phyloP scores from a whole-genome alignment of 2,888 invertebrate genomes.

The Caenorhabditis sp. region DNA sequence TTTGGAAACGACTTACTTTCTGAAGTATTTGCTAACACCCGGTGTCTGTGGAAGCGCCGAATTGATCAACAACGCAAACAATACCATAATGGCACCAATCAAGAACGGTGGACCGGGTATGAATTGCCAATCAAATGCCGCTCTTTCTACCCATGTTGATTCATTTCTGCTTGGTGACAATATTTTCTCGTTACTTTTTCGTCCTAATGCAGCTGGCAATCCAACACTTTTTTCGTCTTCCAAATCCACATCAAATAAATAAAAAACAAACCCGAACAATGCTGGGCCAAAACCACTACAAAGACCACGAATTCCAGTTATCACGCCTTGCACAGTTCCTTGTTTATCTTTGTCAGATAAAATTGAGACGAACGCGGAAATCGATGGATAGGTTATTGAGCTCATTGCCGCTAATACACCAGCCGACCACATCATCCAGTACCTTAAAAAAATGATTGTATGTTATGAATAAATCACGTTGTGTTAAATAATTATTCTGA shows the following conservation, averaged over 20 bases:
- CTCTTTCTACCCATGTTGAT: slow-evolving; percentile 47
- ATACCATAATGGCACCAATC: slow-evolving; percentile 93
- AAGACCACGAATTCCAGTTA: slow-evolving; percentile 95
- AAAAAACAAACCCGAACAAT: slow-evolving; percentile 97
- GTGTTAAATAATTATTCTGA: too few species aligned
- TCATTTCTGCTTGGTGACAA: slow-evolving; percentile 56
- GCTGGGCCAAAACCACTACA: slow-evolving; percentile 94
- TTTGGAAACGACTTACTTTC: slow-evolving; percentile 34
- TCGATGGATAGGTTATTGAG: slow-evolving; percentile 96
- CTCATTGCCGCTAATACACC: slow-evolving; percentile 94
- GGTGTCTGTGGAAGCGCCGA: slow-evolving; percentile 57
- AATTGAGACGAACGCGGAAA: slow-evolving; percentile 96
- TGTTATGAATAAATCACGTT: not conserved
- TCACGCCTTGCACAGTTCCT: slow-evolving; percentile 94
- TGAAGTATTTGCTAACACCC: slow-evolving; percentile 36
- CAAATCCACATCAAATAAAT: slow-evolving; percentile 95
- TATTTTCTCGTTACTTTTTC: slow-evolving; percentile 40
- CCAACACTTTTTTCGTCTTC: slow-evolving; percentile 76
- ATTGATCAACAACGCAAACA: slow-evolving; percentile 87
- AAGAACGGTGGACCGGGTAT: slow-evolving; percentile 90
- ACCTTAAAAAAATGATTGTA: slow-evolving; percentile 25
- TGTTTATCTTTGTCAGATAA: slow-evolving; percentile 97
- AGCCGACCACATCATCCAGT: slow-evolving; percentile 97
- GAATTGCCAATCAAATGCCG: slow-evolving; percentile 59
- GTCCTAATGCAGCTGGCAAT: slow-evolving; percentile 14